Evolutionary conservation across 1,140 invertebrate species (phyloP).

Genomic region (Habropoda laboriosa): DNA sequence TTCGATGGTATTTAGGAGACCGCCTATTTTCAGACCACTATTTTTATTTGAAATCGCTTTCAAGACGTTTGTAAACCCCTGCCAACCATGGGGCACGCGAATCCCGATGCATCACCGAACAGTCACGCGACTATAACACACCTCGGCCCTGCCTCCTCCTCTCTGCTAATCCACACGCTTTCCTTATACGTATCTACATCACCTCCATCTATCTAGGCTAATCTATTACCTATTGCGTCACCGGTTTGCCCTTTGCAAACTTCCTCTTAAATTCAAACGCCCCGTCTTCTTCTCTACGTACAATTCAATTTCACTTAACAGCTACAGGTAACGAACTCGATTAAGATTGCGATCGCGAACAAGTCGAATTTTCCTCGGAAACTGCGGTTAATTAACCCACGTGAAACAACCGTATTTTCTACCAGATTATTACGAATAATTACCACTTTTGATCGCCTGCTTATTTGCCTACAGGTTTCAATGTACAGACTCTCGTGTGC

Average conservation of each 20-base stretch:
- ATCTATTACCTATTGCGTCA: too few species aligned
- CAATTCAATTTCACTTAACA: too few species aligned
- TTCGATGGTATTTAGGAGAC: conserved; percentile 61
- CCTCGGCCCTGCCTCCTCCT: neutral
- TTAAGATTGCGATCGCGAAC: neutral
- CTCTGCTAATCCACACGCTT: neutral
- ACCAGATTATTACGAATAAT: neutral
- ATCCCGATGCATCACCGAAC: conserved; percentile 12
- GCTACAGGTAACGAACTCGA: too few species aligned
- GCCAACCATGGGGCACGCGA: neutral
- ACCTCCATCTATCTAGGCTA: too few species aligned
- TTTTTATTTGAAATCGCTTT: conserved; percentile 46
- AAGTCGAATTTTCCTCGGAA: neutral
- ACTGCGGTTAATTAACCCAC: neutral
- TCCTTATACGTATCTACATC: too few species aligned
- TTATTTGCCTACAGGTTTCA: neutral
- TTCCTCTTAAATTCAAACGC: too few species aligned
- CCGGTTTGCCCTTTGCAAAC: too few species aligned
- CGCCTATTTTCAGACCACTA: conserved; percentile 50
- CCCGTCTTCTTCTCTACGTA: too few species aligned
- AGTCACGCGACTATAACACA: neutral
- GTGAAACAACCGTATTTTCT: neutral
- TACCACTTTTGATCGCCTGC: neutral
- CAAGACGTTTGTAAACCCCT: conserved; percentile 6
- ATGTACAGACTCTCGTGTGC: too few species aligned